These are phyloP conservation scores for Ligdia adustata DNA, from an alignment of 2,888 invertebrate genomes.

Conservation along the genomic window DNA sequence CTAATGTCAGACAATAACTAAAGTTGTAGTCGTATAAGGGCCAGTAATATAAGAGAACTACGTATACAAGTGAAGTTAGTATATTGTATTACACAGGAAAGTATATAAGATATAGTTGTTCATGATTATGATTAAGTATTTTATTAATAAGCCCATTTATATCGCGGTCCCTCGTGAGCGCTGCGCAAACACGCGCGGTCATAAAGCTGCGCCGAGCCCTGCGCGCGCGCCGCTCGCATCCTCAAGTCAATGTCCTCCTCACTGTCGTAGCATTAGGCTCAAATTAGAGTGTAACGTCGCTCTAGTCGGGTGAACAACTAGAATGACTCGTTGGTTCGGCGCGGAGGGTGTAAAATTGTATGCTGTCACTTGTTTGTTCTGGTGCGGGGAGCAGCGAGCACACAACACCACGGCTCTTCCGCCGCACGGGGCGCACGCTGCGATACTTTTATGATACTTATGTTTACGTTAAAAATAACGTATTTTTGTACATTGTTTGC, in stretches of 20 bases:
- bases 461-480: too few species aligned
- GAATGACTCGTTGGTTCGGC: conserved; percentile 1
- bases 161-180: too few species aligned
- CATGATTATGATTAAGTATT: too few species aligned
- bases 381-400: conserved; percentile 17
- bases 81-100: too few species aligned
- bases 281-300: neutral
- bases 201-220: conserved; percentile 11
- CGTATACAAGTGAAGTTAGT: too few species aligned
- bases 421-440: conserved; percentile 6
- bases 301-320: neutral
- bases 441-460: neutral
- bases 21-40: too few species aligned
- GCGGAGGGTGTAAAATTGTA: conserved; percentile 10
- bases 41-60: too few species aligned
- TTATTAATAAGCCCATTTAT: too few species aligned
- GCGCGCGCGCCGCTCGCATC: neutral
- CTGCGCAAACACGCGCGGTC: conserved; percentile 14
- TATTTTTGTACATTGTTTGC: too few species aligned
- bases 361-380: conserved; percentile 14
- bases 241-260: neutral
- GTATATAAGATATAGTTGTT: too few species aligned
- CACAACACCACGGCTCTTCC: conserved; percentile 27
- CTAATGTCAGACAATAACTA: too few species aligned
- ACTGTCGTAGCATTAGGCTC: neutral